Conservation (phyloP, 1,140 invertebrate species). For the Penaeus chinensis region DNA sequence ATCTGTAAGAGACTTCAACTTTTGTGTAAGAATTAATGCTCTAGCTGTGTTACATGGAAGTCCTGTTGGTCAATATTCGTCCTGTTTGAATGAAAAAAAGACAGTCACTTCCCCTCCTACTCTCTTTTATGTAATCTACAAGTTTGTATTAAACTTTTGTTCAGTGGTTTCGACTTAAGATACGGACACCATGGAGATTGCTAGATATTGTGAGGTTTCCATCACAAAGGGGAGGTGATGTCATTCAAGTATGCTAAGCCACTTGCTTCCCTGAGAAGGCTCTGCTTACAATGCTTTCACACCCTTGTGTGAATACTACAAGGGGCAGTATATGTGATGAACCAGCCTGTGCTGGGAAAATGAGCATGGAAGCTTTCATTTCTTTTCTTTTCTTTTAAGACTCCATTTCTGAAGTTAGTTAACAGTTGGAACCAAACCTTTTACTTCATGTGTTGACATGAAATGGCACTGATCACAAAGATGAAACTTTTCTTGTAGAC, state of each 20-base stretch:
- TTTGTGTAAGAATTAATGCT: no score
- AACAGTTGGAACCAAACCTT: no score
- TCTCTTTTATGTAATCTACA: not conserved
- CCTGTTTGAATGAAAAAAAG: no score
- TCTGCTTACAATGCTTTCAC: conserved; percentile 42
- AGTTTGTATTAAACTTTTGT: not conserved
- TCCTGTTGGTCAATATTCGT: no score
- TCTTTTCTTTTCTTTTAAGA: not conserved
- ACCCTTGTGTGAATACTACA: conserved; percentile 39
- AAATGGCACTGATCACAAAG: conserved; percentile 11
- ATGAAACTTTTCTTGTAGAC: conserved; percentile 24
- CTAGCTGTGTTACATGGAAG: no score
- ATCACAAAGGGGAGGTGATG: conserved; percentile 2
- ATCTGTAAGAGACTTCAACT: no score
- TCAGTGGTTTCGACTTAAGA: conserved; percentile 1
- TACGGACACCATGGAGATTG: conserved; percentile 14
- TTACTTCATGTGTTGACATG: not conserved
- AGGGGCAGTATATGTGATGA: conserved; percentile 27
- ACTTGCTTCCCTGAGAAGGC: conserved; percentile 24
- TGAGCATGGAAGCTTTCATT: conserved; percentile 27
- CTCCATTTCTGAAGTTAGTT: no score
- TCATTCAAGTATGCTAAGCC: conserved; percentile 33
- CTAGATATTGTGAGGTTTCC: conserved; percentile 16
- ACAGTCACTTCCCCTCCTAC: no score
- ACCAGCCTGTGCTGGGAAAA: conserved; percentile 39